Evolutionary conservation across 1,140 invertebrate species (phyloP), one percentile per base, ranked within the genome.

Genomic region (Centruroides vittatus): DNA sequence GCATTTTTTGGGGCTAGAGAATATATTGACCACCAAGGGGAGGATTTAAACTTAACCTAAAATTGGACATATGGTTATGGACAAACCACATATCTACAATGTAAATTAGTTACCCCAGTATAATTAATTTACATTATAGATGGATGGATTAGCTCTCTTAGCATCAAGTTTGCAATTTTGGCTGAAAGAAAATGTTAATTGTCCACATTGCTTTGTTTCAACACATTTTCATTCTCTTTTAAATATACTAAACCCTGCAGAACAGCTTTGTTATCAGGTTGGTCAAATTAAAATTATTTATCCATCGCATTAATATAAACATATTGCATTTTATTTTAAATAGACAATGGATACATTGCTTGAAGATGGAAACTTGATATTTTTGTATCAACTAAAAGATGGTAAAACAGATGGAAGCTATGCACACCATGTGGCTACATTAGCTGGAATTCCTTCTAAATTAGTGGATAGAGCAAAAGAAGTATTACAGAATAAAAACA

Each of bases 151-250:
- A 47, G 76, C 84, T 7, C 72, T 93, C 46, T 72, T 92, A 3
- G 76, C 80, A 7, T 79, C 84, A 3, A 78, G 80, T 48, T 66
- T 92, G 3, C 78, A 78, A 61, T 74, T 83, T 68, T 84, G 88
- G 73, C 69, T 85, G 5, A 71, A 77, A 23, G 73, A 78, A 58
- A 75, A 68, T 3, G 52, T 70, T 3, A 57, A 76, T 11, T 86
- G 83, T 71, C 89, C 89, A 5, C 85, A 88, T 69, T 70, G 89
- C 0, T 77, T 91, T 48, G 74, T 86, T 3, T 82, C 86, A 0
- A 91, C 88, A 12, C 88, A 93, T 73, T 86, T 85, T 67, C 80
- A 84, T 64, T 74, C 79, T 35, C 72, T 89, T 5, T 67, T 79
- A 2, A 71, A 80, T 34, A 71, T 78, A 36, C 63, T 71, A 61